Percentiles rank a stretch among this genome's conserved stretches.
Evolutionary conservation across 1,140 invertebrate genomes (phyloP).

Genomic region (Pseudomyrmex cubaensis): DNA sequence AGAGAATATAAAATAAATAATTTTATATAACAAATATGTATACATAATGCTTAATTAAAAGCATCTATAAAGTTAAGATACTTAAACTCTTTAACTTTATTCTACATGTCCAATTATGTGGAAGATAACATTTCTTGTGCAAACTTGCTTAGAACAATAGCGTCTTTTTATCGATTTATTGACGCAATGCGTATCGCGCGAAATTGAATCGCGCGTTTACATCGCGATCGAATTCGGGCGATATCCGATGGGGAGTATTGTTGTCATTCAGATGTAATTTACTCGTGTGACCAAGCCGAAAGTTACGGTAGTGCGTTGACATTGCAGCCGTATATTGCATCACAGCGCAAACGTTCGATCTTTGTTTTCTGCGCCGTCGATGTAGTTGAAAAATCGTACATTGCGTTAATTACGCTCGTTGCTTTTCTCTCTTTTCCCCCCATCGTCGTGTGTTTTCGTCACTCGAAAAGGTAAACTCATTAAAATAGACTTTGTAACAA

Average conservation of each 20-base stretch:
- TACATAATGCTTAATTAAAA: no score
- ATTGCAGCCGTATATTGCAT: constrained; percentile 31
- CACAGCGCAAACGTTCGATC: background rate
- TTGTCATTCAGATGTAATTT: constrained; percentile 60
- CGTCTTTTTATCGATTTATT: constrained; percentile 50
- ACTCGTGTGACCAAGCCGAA: constrained; percentile 50
- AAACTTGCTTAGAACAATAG: constrained; percentile 15
- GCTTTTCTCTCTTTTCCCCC: background rate
- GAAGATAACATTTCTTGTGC: background rate
- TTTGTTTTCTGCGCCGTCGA: constrained; percentile 21
- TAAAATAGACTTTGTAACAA: background rate
- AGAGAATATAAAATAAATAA: no score
- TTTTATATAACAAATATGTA: no score
- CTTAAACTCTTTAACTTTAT: no score
- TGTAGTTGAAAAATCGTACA: constrained; percentile 9
- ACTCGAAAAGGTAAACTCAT: constrained; percentile 7
- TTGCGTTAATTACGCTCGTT: constrained; percentile 20
- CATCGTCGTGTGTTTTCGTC: no score
- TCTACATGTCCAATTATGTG: no score
- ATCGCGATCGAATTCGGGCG: constrained; percentile 37
- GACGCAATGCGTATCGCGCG: constrained; percentile 41
- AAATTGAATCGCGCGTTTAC: constrained; percentile 49
- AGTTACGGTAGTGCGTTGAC: constrained; percentile 47
- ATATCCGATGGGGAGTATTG: constrained; percentile 37
- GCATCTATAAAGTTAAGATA: no score